phyloP scores from a whole-genome alignment of 2,888 invertebrate species.

The Acanthosepion lycidas region DNA sequence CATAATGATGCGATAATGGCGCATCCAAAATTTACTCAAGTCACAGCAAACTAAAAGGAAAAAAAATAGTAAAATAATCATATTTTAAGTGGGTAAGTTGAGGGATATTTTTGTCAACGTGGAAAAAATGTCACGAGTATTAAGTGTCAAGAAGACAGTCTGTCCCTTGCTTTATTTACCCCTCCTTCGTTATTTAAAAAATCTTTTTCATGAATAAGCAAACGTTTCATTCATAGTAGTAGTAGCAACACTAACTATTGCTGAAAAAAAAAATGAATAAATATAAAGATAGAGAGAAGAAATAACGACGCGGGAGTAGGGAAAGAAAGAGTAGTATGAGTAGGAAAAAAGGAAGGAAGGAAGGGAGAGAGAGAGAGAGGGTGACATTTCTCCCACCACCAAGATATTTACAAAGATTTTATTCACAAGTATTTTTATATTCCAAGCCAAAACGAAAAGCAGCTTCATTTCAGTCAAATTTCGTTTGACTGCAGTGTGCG shows the following conservation, averaged over 20 bases:
- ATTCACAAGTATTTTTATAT: background rate
- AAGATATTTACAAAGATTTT: background rate
- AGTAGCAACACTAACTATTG: background rate
- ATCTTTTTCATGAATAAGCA: background rate
- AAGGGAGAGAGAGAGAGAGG: background rate
- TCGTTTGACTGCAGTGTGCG: background rate
- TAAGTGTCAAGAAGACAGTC: conserved; percentile 8
- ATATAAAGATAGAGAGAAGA: background rate
- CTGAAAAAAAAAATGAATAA: background rate
- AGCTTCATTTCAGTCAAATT: too few species aligned
- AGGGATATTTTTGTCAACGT: background rate
- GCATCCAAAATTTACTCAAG: too few species aligned
- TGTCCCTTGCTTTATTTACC: background rate
- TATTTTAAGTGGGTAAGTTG: too few species aligned
- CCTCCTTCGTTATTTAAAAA: background rate
- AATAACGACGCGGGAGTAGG: background rate
- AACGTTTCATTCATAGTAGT: conserved; percentile 14
- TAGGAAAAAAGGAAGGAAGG: background rate
- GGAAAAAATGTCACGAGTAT: background rate
- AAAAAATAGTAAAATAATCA: too few species aligned
- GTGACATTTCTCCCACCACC: background rate
- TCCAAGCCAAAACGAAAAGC: too few species aligned
- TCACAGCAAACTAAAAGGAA: too few species aligned
- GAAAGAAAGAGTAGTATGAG: background rate
- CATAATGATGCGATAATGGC: too few species aligned